Percentiles rank a stretch among this genome's conserved stretches.
Evolutionary conservation across 2,113 vertebrate genomes (phyloP).

Genomic region (Tautogolabrus adspersus): DNA sequence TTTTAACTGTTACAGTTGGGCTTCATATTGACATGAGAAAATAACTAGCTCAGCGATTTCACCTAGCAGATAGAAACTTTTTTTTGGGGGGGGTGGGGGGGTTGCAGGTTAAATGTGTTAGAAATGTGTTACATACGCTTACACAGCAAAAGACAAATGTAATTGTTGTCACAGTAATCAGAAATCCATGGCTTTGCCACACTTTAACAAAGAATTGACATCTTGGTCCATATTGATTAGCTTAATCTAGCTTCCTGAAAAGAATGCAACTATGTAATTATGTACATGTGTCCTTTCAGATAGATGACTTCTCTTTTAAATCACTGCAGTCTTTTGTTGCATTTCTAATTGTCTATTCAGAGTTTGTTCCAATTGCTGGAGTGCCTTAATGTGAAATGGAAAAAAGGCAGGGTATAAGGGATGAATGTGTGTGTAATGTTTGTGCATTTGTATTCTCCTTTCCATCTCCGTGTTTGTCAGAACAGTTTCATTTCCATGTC

Average conservation of each 20-base stretch:
- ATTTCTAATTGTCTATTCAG: constrained; percentile 67
- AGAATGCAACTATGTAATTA: constrained; percentile 52
- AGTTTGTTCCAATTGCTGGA: constrained; percentile 58
- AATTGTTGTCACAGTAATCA: constrained; percentile 39
- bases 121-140: not conserved
- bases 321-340: constrained; percentile 55
- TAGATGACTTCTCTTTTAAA: constrained; percentile 46
- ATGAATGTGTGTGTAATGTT: constrained; percentile 61
- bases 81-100: too few species aligned
- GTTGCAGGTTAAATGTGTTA: not conserved
- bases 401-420: constrained; percentile 11
- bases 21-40: not conserved
- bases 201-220: constrained; percentile 52
- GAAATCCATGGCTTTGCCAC: constrained; percentile 46
- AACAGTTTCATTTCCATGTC: constrained; percentile 79
- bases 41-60: not conserved
- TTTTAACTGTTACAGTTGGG: too few species aligned
- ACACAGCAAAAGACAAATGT: constrained; percentile 11
- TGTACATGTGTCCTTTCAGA: constrained; percentile 40
- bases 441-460: constrained; percentile 79
- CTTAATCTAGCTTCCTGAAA: constrained; percentile 29
- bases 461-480: constrained; percentile 77
- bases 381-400: constrained; percentile 47
- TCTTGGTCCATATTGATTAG: constrained; percentile 38
- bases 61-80: not conserved